Evolutionary conservation across 2,113 vertebrate species (phyloP).

Genomic region (Rattus rattus): DNA sequence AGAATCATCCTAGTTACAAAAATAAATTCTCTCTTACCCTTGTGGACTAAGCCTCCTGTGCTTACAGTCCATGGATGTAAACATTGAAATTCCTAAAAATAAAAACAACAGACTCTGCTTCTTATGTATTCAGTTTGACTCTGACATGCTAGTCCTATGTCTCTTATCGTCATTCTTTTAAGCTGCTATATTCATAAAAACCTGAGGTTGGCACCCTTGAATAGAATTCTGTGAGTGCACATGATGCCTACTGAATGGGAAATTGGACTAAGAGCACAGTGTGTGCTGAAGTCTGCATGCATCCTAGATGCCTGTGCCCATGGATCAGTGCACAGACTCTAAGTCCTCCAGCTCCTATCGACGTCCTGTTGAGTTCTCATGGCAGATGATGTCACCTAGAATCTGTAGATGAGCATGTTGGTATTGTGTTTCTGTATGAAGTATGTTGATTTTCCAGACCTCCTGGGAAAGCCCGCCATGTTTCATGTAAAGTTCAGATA

Average conservation of each 20-base stretch:
- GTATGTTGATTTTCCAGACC: neutral
- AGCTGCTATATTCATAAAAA: neutral
- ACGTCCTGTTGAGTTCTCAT: neutral
- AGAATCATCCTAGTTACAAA: neutral
- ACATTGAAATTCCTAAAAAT: neutral
- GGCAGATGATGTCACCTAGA: neutral
- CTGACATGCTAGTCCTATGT: neutral
- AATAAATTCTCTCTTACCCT: no score
- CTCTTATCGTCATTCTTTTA: neutral
- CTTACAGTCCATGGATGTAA: neutral
- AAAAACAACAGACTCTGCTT: no score
- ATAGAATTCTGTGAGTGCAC: neutral
- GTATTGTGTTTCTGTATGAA: neutral
- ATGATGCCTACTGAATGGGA: neutral
- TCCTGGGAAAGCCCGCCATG: neutral
- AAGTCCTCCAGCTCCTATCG: neutral
- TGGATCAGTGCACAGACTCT: neutral
- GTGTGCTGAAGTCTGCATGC: neutral
- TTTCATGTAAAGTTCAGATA: neutral
- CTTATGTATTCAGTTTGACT: neutral
- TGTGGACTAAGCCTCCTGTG: no score
- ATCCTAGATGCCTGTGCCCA: neutral
- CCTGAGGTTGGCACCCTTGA: neutral
- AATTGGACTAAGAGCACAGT: neutral
- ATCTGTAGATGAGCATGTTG: neutral